A percentile compares a stretch with the other conserved stretches of the same genome.
These are phyloP conservation scores for Oscheius sp. DNA, from an alignment of 1,140 invertebrate genomes.

Conservation along the genomic window DNA sequence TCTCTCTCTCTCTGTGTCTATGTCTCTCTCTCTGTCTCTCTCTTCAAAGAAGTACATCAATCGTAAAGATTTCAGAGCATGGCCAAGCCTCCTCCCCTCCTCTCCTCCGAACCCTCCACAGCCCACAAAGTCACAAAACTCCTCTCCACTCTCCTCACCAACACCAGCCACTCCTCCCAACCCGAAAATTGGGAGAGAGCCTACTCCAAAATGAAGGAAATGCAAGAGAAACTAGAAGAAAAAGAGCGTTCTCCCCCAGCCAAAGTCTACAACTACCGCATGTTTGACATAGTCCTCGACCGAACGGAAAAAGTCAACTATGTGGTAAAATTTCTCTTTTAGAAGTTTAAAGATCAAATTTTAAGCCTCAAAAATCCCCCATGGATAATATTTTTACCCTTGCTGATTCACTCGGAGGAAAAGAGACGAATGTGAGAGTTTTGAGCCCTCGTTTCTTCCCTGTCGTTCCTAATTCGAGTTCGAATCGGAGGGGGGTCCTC, in stretches of 20 bases:
- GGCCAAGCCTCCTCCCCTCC: neutral
- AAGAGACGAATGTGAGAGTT: neutral
- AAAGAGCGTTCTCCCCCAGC: neutral
- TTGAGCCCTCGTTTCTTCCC: neutral
- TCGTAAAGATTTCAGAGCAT: neutral
- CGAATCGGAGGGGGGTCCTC: neutral
- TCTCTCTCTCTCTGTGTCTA: no score
- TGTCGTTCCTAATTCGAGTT: neutral
- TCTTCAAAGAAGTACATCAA: no score
- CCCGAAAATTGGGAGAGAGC: neutral
- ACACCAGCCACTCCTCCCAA: neutral
- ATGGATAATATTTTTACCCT: neutral
- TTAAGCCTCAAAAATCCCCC: neutral
- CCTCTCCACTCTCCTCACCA: neutral
- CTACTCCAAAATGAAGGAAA: neutral
- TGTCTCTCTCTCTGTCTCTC: no score
- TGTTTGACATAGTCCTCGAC: neutral
- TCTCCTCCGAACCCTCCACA: neutral
- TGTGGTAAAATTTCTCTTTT: neutral
- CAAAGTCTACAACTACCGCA: neutral
- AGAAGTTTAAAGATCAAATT: neutral
- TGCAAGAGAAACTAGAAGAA: neutral
- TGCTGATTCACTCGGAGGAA: neutral
- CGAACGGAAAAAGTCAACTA: neutral
- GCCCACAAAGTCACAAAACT: neutral